These are phyloP conservation scores for Ctenochaetus hawaiiensis DNA, from an alignment of 2,797 vertebrate species.

Conservation along the genomic window DNA sequence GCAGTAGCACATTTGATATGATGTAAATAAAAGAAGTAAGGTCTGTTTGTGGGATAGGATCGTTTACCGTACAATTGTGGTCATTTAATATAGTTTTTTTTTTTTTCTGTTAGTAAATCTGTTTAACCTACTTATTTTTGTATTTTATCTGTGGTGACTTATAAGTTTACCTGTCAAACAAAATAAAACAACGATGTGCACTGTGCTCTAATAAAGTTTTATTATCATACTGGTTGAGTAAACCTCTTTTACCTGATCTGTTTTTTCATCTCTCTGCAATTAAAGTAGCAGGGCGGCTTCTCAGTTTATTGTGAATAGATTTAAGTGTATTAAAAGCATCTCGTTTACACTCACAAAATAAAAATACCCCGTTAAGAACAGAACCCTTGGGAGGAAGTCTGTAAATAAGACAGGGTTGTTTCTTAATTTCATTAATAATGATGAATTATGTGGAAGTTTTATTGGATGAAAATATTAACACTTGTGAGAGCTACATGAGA, in stretches of 20 bases:
- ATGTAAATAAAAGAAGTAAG: slow-evolving; percentile 62
- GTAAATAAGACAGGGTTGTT: neutral
- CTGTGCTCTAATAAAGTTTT: slow-evolving; percentile 76
- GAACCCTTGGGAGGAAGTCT: neutral
- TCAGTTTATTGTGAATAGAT: too few species aligned
- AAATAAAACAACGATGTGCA: slow-evolving; percentile 54
- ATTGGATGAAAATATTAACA: neutral
- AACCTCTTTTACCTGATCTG: neutral
- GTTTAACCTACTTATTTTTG: slow-evolving; percentile 64
- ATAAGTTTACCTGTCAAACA: slow-evolving; percentile 47
- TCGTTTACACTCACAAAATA: neutral
- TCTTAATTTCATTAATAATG: neutral
- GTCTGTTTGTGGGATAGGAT: slow-evolving; percentile 29
- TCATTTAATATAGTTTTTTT: slow-evolving; percentile 37
- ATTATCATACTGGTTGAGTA: slow-evolving; percentile 48
- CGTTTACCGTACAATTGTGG: slow-evolving; percentile 34
- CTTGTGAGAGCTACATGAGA: neutral
- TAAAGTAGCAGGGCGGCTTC: too few species aligned
- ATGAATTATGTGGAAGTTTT: neutral
- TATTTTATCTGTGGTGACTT: slow-evolving; percentile 57
- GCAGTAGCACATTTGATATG: slow-evolving; percentile 53
- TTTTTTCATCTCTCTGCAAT: neutral
- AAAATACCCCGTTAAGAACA: neutral
- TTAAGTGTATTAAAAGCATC: too few species aligned
- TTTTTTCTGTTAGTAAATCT: slow-evolving; percentile 52